These are phyloP conservation scores for Copidosoma floridanum DNA, from an alignment of 1,140 invertebrate genomes.

Conservation along the genomic window DNA sequence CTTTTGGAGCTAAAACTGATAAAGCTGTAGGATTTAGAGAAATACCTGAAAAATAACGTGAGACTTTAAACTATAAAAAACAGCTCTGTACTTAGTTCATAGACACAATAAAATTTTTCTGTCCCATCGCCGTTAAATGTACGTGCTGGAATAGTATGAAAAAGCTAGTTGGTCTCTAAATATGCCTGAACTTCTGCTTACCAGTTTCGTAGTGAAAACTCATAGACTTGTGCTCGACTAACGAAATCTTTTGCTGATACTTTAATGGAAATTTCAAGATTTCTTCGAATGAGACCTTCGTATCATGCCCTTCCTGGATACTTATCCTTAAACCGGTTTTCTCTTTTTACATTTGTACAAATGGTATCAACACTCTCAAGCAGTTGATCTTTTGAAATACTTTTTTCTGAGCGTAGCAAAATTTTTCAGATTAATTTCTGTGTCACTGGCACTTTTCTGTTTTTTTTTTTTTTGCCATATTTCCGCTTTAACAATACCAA, in stretches of 20 bases:
- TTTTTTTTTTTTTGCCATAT: too few species aligned
- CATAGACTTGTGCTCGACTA: background rate
- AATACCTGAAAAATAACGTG: background rate
- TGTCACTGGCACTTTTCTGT: too few species aligned
- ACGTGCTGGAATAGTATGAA: background rate
- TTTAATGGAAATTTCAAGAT: background rate
- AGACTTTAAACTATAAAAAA: background rate
- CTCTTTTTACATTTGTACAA: background rate
- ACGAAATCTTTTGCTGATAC: background rate
- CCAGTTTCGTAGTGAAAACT: background rate
- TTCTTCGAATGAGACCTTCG: background rate
- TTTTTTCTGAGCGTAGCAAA: too few species aligned
- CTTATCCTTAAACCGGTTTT: background rate
- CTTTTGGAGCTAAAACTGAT: background rate
- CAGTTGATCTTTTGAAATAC: background rate
- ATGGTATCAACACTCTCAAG: background rate
- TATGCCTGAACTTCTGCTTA: background rate
- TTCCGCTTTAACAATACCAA: too few species aligned
- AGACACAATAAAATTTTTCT: background rate
- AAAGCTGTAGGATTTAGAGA: background rate
- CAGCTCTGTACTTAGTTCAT: background rate
- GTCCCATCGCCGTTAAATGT: background rate
- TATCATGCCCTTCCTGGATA: background rate
- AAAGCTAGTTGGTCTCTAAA: background rate
- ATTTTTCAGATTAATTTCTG: too few species aligned